These are phyloP conservation scores for Craniophora ligustri DNA, from an alignment of 2,888 invertebrate species.

Conservation along the genomic window DNA sequence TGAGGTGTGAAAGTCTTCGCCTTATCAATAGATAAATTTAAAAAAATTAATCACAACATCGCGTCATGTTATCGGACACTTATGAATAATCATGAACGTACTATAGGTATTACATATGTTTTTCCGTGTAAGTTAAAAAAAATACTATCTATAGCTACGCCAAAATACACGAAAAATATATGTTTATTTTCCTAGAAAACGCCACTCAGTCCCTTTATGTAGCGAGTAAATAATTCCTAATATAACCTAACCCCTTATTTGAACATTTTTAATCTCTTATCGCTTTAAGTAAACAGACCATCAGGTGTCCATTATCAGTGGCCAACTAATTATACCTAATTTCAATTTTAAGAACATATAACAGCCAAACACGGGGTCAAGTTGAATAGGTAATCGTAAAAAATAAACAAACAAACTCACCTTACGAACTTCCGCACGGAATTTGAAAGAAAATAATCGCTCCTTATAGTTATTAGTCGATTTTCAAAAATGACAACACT, in stretches of 20 bases:
- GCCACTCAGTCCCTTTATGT: not conserved
- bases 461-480: not conserved
- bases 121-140: no score
- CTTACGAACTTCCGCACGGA: slow-evolving; percentile 16
- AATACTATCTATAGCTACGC: no score
- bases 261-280: slow-evolving; percentile 13
- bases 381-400: not conserved
- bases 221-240: slow-evolving; percentile 13
- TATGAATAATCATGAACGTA: not conserved
- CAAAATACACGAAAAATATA: no score
- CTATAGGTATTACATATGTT: no score
- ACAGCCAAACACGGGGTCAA: no score
- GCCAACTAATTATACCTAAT: not conserved
- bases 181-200: not conserved
- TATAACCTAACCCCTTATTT: slow-evolving; percentile 2
- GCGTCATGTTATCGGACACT: not conserved
- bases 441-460: slow-evolving; percentile 5
- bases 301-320: slow-evolving; percentile 16
- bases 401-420: slow-evolving; percentile 20
- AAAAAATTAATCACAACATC: not conserved
- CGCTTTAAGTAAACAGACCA: slow-evolving; percentile 10
- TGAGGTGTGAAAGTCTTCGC: not conserved
- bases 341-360: not conserved
- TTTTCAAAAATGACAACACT: slow-evolving; percentile 1
- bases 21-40: not conserved